Evolutionary conservation across 2,888 invertebrate genomes (phyloP).

Genomic region (Xestobium rufovillosum): DNA sequence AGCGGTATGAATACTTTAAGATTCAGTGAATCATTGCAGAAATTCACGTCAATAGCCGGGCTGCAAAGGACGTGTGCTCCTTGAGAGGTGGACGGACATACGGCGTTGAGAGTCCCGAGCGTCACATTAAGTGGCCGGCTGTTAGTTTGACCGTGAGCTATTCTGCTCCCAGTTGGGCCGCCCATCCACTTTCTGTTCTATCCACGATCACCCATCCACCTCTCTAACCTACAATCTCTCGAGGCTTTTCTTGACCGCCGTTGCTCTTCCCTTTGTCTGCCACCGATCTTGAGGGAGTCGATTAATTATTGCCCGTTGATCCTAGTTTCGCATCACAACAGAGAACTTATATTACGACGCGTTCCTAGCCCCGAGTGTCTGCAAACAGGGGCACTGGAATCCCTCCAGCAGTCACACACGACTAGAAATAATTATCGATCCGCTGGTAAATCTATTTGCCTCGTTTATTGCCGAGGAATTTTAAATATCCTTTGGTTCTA

Average conservation of each 20-base stretch:
- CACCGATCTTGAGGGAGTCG: constrained; percentile 40
- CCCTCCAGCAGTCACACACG: too few relatives aligned
- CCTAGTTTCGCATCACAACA: constrained; percentile 37
- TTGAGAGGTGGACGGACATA: constrained; percentile 20
- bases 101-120: constrained; percentile 40
- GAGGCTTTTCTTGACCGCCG: constrained; percentile 38
- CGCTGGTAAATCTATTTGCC: too few relatives aligned
- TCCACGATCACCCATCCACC: constrained; percentile 25
- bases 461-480: too few relatives aligned
- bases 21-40: too few relatives aligned
- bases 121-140: constrained; percentile 46
- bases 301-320: constrained; percentile 43
- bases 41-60: too few relatives aligned
- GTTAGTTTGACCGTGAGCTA: constrained; percentile 46
- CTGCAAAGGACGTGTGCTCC: constrained; percentile 18
- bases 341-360: too few relatives aligned
- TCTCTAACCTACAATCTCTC: constrained; percentile 37
- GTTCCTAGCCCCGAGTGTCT: too few relatives aligned
- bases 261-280: constrained; percentile 37
- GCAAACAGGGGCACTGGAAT: too few relatives aligned
- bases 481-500: too few relatives aligned
- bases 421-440: too few relatives aligned
- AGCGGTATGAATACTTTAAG: too few relatives aligned
- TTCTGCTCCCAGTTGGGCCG: constrained; percentile 40
- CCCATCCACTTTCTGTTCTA: constrained; percentile 18